Evolutionary conservation across 1,140 invertebrate species (phyloP).

Genomic region (Trachymyrmex cornetzi): DNA sequence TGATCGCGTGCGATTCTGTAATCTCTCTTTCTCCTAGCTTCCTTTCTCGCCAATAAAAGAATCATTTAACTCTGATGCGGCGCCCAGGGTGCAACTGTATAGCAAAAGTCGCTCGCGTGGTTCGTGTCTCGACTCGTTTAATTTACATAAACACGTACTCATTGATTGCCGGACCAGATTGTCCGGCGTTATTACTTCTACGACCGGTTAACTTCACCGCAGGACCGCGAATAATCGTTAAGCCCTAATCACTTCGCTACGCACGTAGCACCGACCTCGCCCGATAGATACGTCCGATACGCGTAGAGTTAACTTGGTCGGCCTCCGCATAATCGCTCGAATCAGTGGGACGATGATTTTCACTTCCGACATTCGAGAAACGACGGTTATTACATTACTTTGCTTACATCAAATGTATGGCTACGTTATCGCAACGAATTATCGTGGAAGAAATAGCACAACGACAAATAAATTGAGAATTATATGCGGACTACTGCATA

Average conservation of each 20-base stretch:
- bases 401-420: conserved; percentile 9
- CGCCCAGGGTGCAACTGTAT: conserved; percentile 66
- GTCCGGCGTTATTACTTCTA: conserved; percentile 83
- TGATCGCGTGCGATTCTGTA: conserved; percentile 20
- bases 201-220: conserved; percentile 79
- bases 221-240: conserved; percentile 74
- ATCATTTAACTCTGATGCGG: conserved; percentile 52
- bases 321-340: conserved; percentile 29
- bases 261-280: conserved; percentile 60
- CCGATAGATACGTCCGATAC: conserved; percentile 54
- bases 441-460: conserved; percentile 32
- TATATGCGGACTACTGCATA: conserved; percentile 11
- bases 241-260: conserved; percentile 73
- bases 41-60: conserved; percentile 37
- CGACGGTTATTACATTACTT: conserved; percentile 46
- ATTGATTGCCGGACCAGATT: conserved; percentile 84
- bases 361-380: conserved; percentile 54
- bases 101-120: conserved; percentile 79
- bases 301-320: conserved; percentile 32
- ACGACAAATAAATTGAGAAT: conserved; percentile 6
- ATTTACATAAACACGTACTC: conserved; percentile 86
- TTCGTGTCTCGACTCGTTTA: conserved; percentile 82
- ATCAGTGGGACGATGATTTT: conserved; percentile 38
- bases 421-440: conserved; percentile 17
- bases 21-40: neutral